A percentile compares a stretch with the other conserved stretches of the same genome.
Conservation (phyloP, 1,140 invertebrate species). For the Drosophila navojoa region DNA sequence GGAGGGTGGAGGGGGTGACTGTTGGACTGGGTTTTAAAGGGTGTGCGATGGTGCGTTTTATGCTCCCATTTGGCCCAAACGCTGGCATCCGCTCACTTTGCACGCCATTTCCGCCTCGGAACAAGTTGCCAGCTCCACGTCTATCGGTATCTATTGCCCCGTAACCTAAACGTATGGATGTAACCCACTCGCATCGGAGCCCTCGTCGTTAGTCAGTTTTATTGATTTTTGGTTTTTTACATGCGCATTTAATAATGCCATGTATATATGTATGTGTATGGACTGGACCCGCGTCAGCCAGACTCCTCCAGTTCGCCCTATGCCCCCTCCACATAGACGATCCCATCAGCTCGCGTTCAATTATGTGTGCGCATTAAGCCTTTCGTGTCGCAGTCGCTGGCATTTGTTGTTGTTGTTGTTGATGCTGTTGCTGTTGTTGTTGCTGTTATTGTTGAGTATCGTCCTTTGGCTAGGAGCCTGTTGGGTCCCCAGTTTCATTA, state of each 20-base stretch:
- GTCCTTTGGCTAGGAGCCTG: conserved; percentile 11
- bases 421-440: neutral
- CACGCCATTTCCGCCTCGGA: conserved; percentile 74
- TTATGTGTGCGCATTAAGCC: conserved; percentile 76
- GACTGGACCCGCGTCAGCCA: neutral
- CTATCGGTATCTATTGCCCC: conserved; percentile 46
- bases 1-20: conserved; percentile 4
- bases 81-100: conserved; percentile 76
- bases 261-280: conserved; percentile 3
- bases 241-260: conserved; percentile 63
- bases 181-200: conserved; percentile 17
- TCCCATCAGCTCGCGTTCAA: conserved; percentile 51
- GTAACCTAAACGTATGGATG: conserved; percentile 34
- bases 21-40: too few species aligned
- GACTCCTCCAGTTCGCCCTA: neutral
- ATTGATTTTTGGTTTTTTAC: conserved; percentile 77
- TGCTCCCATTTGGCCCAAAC: conserved; percentile 76
- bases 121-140: conserved; percentile 47
- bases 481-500: conserved; percentile 56
- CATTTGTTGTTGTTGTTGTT: neutral
- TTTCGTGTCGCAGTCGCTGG: conserved; percentile 14
- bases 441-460: neutral
- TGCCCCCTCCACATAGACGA: neutral
- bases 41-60: conserved; percentile 69
- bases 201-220: conserved; percentile 58